Conservation (phyloP, 1,140 invertebrate species). For the Diuraphis noxia region DNA sequence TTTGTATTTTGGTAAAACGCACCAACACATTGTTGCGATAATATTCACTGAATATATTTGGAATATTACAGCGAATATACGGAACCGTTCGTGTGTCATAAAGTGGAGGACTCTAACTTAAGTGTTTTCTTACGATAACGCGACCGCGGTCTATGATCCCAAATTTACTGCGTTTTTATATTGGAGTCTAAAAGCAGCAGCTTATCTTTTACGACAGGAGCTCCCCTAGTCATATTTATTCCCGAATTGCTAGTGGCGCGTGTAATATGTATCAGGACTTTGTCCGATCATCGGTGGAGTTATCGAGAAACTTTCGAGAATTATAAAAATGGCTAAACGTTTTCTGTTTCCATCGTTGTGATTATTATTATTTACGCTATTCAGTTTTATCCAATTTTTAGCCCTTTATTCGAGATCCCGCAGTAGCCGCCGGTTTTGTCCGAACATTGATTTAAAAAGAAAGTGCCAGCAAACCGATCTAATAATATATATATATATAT, state of each 20-base stretch:
- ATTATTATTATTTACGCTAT: not conserved
- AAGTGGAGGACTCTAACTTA: not conserved
- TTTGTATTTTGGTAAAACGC: not conserved
- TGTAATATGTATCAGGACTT: not conserved
- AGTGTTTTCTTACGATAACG: slow-evolving; percentile 35
- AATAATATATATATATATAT: too few relatives aligned
- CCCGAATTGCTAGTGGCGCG: not conserved
- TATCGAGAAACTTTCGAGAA: not conserved
- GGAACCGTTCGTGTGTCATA: not conserved
- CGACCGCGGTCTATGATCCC: not conserved
- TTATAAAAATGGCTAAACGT: not conserved
- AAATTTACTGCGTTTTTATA: slow-evolving; percentile 16
- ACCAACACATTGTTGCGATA: not conserved
- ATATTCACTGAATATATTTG: not conserved
- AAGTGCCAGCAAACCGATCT: not conserved
- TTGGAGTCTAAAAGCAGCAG: not conserved
- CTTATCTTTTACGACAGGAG: slow-evolving; percentile 5
- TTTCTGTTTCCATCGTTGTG: not conserved
- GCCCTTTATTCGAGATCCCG: not conserved
- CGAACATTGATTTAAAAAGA: not conserved
- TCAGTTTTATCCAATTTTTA: not conserved
- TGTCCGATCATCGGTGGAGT: not conserved
- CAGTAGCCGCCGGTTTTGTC: not conserved
- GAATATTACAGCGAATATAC: not conserved
- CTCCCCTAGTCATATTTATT: not conserved